Base-by-base conservation (phyloP, 1,140 invertebrate species). In the Drosophila albomicans region DNA sequence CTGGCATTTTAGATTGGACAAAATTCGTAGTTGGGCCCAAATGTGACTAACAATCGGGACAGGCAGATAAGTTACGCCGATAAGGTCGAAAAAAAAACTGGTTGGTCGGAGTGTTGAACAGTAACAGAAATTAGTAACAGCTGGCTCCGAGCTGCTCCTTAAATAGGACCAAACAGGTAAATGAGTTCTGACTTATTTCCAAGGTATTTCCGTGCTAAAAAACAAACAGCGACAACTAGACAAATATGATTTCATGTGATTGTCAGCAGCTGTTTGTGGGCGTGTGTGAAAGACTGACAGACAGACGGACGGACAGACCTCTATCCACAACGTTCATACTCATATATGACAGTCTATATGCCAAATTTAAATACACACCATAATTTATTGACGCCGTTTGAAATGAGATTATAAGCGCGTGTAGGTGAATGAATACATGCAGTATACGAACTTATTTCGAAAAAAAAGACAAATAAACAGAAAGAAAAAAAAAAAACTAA, bases 331-430 rank as follows among this genome's bases (percentile, higher is more conserved):
- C 20, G 20, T 25, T 69, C 35, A 15, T 15, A 49, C 15, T n/a
- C 10, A 46, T 52, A 71, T 25, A 25, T 73, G 70, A 73, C 70
- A 61, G 64, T 61, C 72, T 74, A 75, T 70, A 73, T 82, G 71
- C 63, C 48, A 74, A 74, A 75, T 46, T 52, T 63, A 57, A 74
- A 68, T 63, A 77, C 57, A 45, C 49, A 69, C 64, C 63, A 71
- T 49, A 82, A 88, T 87, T 82, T 87, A 88, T 87, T 88, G 80
- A 79, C 78, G 82, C 73, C 62, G 79, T 70, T 78, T 48, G 54
- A 88, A 89, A 84, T 81, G 79, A 77, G 80, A 88, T 88, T 88
- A 88, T 66, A 52, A 30, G 81, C 84, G 77, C 85, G 84, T 88
- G 84, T 84, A 88, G 85, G 85, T 88, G 69, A 75, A 65, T 43